These are phyloP conservation scores for Myotis lucifugus DNA, from an alignment of 2,113 vertebrate genomes.

Conservation along the genomic window DNA sequence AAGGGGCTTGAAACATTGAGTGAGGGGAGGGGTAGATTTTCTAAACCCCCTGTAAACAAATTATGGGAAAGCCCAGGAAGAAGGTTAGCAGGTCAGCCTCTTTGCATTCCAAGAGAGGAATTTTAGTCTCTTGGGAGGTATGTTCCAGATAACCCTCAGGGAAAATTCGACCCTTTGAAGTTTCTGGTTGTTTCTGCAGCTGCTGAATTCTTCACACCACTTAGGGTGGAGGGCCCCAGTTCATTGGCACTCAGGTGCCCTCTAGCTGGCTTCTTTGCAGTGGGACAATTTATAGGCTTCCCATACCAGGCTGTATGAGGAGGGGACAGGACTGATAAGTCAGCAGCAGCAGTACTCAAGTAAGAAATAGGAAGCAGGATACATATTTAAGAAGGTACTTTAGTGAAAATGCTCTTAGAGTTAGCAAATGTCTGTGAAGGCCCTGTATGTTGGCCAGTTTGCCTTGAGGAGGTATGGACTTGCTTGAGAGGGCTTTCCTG, in stretches of 20 bases:
- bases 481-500: not conserved
- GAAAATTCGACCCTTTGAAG: slow-evolving; percentile 67
- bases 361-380: slow-evolving; percentile 9
- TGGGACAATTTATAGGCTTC: not conserved
- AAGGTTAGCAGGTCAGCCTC: slow-evolving; percentile 65
- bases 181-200: slow-evolving; percentile 66
- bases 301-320: not conserved
- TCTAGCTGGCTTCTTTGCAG: not conserved
- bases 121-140: slow-evolving; percentile 53
- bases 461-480: not conserved
- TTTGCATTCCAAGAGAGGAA: slow-evolving; percentile 67
- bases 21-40: not conserved
- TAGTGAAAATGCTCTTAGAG: not conserved
- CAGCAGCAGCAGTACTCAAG: not conserved
- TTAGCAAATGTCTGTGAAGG: not conserved
- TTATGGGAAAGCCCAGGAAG: slow-evolving; percentile 32
- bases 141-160: slow-evolving; percentile 64
- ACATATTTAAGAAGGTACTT: not conserved
- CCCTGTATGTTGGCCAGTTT: not conserved
- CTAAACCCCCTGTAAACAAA: slow-evolving; percentile 46
- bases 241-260: not conserved
- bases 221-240: not conserved
- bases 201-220: slow-evolving; percentile 29
- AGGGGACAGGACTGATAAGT: not conserved
- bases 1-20: not conserved